phyloP scores from a whole-genome alignment of 2,113 vertebrate species.

The Etheostoma spectabile region DNA sequence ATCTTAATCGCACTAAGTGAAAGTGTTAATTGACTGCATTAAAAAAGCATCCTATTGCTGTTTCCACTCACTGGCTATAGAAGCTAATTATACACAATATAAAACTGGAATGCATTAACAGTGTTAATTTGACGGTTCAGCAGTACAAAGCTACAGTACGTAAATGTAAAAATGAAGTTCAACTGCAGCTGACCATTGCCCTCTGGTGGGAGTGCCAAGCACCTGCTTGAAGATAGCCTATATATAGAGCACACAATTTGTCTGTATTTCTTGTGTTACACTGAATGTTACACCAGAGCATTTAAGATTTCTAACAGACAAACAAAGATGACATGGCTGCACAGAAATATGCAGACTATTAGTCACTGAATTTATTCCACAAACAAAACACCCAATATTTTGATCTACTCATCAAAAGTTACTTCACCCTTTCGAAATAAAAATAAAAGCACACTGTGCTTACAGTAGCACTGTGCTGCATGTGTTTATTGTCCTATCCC shows the following conservation, averaged over 20 bases:
- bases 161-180: conserved; percentile 25
- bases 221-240: conserved; percentile 49
- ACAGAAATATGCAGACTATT: neutral
- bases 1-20: conserved; percentile 24
- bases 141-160: conserved; percentile 39
- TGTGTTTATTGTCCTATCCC: conserved; percentile 55
- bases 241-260: conserved; percentile 36
- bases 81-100: conserved; percentile 42
- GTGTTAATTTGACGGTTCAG: conserved; percentile 53
- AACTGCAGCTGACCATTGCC: conserved; percentile 78
- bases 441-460: neutral
- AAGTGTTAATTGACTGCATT: conserved; percentile 11
- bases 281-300: conserved; percentile 1
- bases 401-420: neutral
- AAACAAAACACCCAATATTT: conserved; percentile 6
- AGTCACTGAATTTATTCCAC: neutral
- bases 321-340: too few relatives aligned
- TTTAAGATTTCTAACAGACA: neutral
- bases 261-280: conserved; percentile 39
- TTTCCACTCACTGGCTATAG: conserved; percentile 23
- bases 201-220: conserved; percentile 71
- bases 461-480: conserved; percentile 29
- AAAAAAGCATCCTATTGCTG: conserved; percentile 20
- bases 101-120: conserved; percentile 45
- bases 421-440: conserved; percentile 1